Evolutionary conservation across 2,888 invertebrate species (phyloP).

Genomic region (Eristalinus aeneus): DNA sequence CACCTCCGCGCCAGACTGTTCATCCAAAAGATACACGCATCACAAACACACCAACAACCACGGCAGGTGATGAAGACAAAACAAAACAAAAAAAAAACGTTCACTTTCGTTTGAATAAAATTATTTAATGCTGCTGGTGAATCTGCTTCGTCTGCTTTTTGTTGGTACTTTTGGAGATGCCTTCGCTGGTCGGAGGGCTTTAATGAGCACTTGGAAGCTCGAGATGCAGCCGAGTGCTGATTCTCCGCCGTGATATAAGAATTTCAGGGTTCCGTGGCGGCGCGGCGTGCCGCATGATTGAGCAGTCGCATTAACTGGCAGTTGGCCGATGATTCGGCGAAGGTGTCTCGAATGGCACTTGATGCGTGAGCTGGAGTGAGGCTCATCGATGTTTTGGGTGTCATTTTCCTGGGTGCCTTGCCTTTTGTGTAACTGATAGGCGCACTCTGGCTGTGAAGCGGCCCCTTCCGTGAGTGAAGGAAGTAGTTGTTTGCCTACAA

Average conservation of each 20-base stretch:
- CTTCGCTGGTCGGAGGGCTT: conserved; percentile 35
- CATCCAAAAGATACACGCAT: background rate
- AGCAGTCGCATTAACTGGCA: conserved; percentile 30
- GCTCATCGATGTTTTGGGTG: conserved; percentile 40
- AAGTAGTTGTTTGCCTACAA: conserved; percentile 22
- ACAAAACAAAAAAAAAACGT: conserved; percentile 43
- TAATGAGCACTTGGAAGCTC: background rate
- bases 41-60: background rate
- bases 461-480: conserved; percentile 20
- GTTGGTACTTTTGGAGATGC: conserved; percentile 24
- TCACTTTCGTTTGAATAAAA: conserved; percentile 67
- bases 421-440: conserved; percentile 21
- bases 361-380: conserved; percentile 5
- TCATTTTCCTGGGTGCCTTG: conserved; percentile 12
- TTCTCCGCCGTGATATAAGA: background rate
- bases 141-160: conserved; percentile 5
- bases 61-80: conserved; percentile 12
- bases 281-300: conserved; percentile 37
- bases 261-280: background rate
- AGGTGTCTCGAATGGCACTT: conserved; percentile 38
- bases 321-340: conserved; percentile 17
- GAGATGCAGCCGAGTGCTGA: conserved; percentile 4
- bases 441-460: conserved; percentile 11
- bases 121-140: conserved; percentile 51
- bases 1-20: conserved; percentile 49